A percentile compares a stretch with the other conserved stretches of the same genome.
These are phyloP conservation scores for Calyptomena viridis DNA, from an alignment of 2,113 vertebrate genomes.

Conservation along the genomic window DNA sequence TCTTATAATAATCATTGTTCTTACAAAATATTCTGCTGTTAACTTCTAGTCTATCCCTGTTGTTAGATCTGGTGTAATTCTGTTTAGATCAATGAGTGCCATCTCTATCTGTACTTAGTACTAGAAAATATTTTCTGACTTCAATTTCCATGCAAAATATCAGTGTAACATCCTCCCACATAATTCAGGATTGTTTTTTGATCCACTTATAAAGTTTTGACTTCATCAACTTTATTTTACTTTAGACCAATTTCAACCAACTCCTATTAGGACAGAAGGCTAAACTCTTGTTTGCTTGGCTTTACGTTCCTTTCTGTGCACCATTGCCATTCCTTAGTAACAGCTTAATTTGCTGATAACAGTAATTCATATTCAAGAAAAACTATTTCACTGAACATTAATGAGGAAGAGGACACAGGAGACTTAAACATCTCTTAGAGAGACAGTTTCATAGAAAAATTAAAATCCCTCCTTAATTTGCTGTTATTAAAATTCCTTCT, in stretches of 20 bases:
- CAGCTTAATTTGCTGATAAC: neutral
- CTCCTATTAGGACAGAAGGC: neutral
- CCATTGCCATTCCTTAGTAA: neutral
- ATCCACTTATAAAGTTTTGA: neutral
- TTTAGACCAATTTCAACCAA: neutral
- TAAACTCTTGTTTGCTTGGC: neutral
- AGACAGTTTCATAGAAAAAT: neutral
- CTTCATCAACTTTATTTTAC: neutral
- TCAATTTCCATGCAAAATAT: neutral
- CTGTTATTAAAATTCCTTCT: constrained; percentile 8
- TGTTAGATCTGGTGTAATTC: neutral
- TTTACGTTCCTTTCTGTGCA: neutral
- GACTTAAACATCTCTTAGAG: neutral
- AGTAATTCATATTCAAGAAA: constrained; percentile 17
- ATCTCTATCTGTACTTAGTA: neutral
- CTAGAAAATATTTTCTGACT: neutral
- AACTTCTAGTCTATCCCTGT: neutral
- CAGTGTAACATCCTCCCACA: neutral
- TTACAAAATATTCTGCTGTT: neutral
- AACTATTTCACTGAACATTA: constrained; percentile 36
- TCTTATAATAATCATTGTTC: neutral
- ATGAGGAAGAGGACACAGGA: constrained; percentile 16
- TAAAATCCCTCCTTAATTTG: neutral
- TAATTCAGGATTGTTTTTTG: neutral
- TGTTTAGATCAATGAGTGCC: neutral